Evolutionary conservation across 2,888 invertebrate species (phyloP).

Genomic region (Phyllotreta striolata): DNA sequence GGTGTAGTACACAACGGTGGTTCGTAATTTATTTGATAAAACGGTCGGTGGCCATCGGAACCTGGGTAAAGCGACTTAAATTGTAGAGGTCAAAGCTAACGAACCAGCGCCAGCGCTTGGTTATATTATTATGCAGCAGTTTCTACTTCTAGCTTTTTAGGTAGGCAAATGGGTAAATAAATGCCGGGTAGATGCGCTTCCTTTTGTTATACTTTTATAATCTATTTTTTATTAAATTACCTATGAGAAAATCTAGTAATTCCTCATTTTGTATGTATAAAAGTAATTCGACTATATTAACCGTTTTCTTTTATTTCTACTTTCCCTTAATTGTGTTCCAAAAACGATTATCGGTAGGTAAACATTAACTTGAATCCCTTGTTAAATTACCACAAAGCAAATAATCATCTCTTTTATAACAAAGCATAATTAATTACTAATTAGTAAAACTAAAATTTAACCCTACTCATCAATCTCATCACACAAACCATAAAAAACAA

Average conservation of each 20-base stretch:
- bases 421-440: no score
- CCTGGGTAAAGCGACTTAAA: conserved; percentile 32
- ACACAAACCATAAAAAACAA: no score
- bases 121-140: conserved; percentile 17
- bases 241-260: not conserved
- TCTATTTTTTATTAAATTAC: conserved; percentile 16
- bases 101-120: conserved; percentile 12
- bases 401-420: no score
- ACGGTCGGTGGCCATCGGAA: conserved; percentile 36
- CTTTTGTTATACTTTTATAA: conserved; percentile 4
- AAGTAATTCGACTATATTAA: no score
- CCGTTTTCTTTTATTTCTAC: no score
- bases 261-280: no score
- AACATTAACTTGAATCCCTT: no score
- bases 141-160: conserved; percentile 7
- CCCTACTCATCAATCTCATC: no score
- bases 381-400: no score
- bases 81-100: conserved; percentile 35
- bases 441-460: no score
- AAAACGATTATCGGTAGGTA: no score
- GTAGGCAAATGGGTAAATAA: conserved; percentile 27
- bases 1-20: conserved; percentile 26
- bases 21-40: conserved; percentile 35
- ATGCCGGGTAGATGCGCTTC: not conserved
- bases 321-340: no score